Conservation (phyloP, 2,113 vertebrate genomes). For the Spheniscus mendiculus region DNA sequence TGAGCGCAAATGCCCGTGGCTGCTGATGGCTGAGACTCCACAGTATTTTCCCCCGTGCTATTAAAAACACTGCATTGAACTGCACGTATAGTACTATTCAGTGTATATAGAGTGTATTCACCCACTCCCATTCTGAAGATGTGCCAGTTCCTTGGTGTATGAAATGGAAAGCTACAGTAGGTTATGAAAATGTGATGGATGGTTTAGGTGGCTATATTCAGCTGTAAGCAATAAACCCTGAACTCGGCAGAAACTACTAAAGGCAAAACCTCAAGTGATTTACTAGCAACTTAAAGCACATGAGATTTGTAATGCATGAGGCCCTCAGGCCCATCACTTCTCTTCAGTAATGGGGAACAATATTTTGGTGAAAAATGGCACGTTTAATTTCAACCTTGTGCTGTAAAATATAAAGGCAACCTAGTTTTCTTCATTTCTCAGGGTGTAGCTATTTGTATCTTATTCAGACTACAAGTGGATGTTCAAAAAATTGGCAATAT, state of each 20-base stretch:
- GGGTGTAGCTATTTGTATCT: slow-evolving; percentile 24
- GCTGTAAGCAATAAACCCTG: slow-evolving; percentile 82
- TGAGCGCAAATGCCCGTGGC: neutral
- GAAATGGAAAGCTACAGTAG: slow-evolving; percentile 71
- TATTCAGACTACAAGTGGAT: slow-evolving; percentile 16
- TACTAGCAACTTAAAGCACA: slow-evolving; percentile 81
- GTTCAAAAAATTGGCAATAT: neutral
- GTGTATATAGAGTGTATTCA: slow-evolving; percentile 3
- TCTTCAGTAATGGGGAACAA: slow-evolving; percentile 77
- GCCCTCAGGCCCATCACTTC: slow-evolving; percentile 73
- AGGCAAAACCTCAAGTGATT: slow-evolving; percentile 80
- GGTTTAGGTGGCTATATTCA: slow-evolving; percentile 75
- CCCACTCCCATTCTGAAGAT: slow-evolving; percentile 64
- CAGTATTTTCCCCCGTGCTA: neutral
- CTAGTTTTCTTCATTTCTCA: slow-evolving; percentile 51
- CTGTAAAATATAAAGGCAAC: slow-evolving; percentile 64
- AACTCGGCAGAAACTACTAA: slow-evolving; percentile 78
- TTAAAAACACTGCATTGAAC: neutral
- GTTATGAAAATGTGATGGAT: slow-evolving; percentile 83
- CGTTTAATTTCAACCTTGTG: slow-evolving; percentile 75
- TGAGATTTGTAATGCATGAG: slow-evolving; percentile 82
- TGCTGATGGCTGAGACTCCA: neutral
- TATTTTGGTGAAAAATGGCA: slow-evolving; percentile 79
- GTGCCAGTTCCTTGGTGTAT: slow-evolving; percentile 61
- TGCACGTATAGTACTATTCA: neutral